Conservation (phyloP, 64 coral and sea anemone genomes). For the Platygyra sinensis region DNA sequence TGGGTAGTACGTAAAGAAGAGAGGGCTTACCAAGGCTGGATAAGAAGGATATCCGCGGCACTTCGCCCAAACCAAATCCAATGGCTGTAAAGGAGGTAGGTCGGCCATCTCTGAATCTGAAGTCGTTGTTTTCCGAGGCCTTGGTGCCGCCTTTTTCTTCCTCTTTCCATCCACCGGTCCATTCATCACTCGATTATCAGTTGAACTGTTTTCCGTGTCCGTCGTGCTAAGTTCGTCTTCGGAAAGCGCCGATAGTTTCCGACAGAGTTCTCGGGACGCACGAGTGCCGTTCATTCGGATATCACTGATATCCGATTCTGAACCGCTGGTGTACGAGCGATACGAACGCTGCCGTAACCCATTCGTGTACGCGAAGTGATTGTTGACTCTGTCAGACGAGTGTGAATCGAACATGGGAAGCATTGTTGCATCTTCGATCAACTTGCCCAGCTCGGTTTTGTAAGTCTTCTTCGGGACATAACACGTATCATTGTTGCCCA, state of each 20-base stretch:
- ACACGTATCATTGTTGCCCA: conserved; percentile 63
- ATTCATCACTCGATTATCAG: conserved; percentile 79
- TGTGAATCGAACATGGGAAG: conserved; percentile 83
- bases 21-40: conserved; percentile 80
- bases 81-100: conserved; percentile 75
- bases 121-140: conserved; percentile 68
- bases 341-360: conserved; percentile 87
- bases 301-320: conserved; percentile 79
- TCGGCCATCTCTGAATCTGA: conserved; percentile 88
- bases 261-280: conserved; percentile 61
- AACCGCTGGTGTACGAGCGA: conserved; percentile 86
- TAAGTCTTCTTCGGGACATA: conserved; percentile 81
- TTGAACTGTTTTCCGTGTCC: conserved; percentile 88
- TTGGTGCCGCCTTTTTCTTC: conserved; percentile 71
- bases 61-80: conserved; percentile 99
- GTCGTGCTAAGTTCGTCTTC: conserved; percentile 94
- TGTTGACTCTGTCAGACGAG: conserved; percentile 54
- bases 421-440: conserved; percentile 87
- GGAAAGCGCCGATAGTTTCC: conserved; percentile 72
- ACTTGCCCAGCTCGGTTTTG: conserved; percentile 88
- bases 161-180: conserved; percentile 59
- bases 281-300: conserved; percentile 74
- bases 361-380: conserved; percentile 77
- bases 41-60: conserved; percentile 97
- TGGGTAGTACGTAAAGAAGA: background rate